Conservation (phyloP, 2,888 invertebrate species). For the Labia minor region DNA sequence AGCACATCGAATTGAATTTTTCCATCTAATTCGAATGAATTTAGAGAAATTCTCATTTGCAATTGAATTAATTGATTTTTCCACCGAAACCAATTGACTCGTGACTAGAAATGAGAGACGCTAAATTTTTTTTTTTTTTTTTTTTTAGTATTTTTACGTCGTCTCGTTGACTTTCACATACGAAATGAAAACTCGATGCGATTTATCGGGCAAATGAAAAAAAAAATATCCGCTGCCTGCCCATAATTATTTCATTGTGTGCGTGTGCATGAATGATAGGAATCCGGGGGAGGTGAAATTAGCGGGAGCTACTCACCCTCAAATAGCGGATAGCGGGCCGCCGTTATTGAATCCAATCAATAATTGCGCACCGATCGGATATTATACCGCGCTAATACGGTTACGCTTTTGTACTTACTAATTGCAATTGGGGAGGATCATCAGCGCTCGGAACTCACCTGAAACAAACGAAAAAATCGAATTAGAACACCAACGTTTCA, state of each 20-base stretch:
- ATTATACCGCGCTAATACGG: constrained; percentile 4
- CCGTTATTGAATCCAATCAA: constrained; percentile 13
- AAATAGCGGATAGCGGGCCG: background rate
- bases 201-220: background rate
- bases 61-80: too few relatives aligned
- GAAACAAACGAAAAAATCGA: background rate
- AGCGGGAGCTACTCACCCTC: background rate
- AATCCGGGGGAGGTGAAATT: background rate
- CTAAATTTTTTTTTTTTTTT: too few relatives aligned
- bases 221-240: too few relatives aligned
- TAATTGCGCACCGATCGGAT: constrained; percentile 13
- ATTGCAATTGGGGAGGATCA: background rate
- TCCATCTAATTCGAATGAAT: too few relatives aligned
- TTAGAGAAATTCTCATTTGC: too few relatives aligned
- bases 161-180: too few relatives aligned
- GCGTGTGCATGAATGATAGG: constrained; percentile 7
- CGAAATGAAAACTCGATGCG: constrained; percentile 1
- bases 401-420: constrained; percentile 13
- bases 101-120: too few relatives aligned
- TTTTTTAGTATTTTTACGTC: too few relatives aligned
- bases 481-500: background rate
- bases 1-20: too few relatives aligned
- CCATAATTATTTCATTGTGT: constrained; percentile 1
- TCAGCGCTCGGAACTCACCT: background rate
- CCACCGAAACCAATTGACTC: too few relatives aligned